These are phyloP conservation scores for Drosophila infuscata DNA, from an alignment of 2,888 invertebrate genomes.

Conservation along the genomic window DNA sequence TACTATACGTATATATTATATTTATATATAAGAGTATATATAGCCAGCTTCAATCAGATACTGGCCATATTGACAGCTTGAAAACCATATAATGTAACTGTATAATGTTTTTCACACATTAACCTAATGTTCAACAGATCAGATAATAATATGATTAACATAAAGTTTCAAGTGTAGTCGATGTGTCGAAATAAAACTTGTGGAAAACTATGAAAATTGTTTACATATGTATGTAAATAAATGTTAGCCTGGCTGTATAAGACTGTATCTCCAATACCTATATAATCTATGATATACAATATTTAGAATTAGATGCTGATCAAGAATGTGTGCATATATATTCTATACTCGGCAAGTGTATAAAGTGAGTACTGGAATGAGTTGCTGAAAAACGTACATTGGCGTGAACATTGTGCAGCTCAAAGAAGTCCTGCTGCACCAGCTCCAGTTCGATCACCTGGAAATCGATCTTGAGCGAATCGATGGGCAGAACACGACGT, in stretches of 20 bases:
- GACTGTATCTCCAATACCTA: background rate
- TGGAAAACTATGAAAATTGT: background rate
- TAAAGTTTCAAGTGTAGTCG: background rate
- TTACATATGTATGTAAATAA: background rate
- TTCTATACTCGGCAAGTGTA: background rate
- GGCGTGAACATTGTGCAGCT: constrained; percentile 76
- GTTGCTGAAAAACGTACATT: constrained; percentile 68
- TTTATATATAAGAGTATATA: background rate
- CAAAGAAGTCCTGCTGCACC: constrained; percentile 89
- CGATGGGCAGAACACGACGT: constrained; percentile 94
- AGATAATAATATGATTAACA: background rate
- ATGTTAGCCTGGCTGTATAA: background rate
- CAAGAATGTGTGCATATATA: background rate
- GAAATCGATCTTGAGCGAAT: constrained; percentile 93
- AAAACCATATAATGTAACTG: background rate
- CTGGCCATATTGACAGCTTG: background rate
- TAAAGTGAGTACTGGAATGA: background rate
- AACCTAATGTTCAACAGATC: background rate
- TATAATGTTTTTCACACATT: background rate
- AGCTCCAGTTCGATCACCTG: constrained; percentile 87
- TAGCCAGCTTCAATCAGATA: background rate
- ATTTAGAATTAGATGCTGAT: background rate
- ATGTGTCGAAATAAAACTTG: background rate
- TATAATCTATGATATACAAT: no score
- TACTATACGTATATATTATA: background rate